Evolutionary conservation across 2,113 vertebrate genomes (phyloP).

Genomic region (Trochalopteron elliotii): DNA sequence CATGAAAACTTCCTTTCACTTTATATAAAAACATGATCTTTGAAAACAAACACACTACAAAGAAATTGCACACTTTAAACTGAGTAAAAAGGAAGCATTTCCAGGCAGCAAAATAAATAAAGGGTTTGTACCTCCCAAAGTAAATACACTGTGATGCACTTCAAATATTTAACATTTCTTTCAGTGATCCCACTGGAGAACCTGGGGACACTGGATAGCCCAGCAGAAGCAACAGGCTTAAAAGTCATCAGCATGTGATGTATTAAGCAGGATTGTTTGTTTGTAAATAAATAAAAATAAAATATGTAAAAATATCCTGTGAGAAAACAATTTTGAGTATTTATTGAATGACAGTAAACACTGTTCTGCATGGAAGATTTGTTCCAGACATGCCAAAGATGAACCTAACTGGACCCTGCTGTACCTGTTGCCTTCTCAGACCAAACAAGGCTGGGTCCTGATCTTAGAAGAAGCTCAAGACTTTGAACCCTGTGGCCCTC

Average conservation of each 20-base stretch:
- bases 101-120: constrained; percentile 29
- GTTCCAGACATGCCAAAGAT: neutral
- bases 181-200: neutral
- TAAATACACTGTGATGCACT: neutral
- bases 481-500: neutral
- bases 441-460: neutral
- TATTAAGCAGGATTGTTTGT: neutral
- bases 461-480: neutral
- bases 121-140: neutral
- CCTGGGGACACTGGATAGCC: neutral
- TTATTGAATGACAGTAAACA: neutral
- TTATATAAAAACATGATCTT: neutral
- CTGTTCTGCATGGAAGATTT: neutral
- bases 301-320: neutral
- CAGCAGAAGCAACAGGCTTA: constrained; percentile 13
- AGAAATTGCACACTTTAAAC: neutral
- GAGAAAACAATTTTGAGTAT: neutral
- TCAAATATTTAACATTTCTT: neutral
- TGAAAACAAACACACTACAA: neutral
- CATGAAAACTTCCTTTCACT: neutral
- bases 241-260: neutral
- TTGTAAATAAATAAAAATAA: constrained; percentile 30
- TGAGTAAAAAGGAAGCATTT: constrained; percentile 1
- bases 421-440: neutral
- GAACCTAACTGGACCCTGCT: neutral